These are phyloP conservation scores for Pygoscelis adeliae DNA, from an alignment of 2,113 vertebrate genomes.

Conservation along the genomic window DNA sequence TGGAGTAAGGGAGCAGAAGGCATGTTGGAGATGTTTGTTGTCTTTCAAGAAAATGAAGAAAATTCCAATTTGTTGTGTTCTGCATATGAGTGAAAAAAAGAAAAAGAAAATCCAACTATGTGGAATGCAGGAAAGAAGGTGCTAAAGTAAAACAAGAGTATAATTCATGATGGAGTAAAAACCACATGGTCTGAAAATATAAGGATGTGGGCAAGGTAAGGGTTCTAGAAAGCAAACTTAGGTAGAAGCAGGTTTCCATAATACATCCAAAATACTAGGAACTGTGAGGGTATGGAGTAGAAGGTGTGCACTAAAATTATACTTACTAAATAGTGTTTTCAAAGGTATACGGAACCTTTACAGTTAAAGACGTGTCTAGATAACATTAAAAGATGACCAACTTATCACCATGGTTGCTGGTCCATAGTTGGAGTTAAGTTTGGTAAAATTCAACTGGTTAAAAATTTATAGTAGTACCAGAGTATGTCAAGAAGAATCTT, in stretches of 20 bases:
- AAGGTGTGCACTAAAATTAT: neutral
- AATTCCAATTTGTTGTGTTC: neutral
- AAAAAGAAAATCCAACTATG: neutral
- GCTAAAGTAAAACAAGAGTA: neutral
- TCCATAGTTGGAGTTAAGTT: neutral
- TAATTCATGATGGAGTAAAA: neutral
- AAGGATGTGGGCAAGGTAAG: neutral
- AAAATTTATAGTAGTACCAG: neutral
- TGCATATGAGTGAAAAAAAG: neutral
- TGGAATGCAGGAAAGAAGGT: neutral
- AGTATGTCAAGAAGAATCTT: neutral
- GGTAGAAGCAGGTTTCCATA: neutral
- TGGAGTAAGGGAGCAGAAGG: neutral
- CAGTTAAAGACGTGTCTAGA: neutral
- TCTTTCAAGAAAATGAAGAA: neutral
- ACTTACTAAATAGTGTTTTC: neutral
- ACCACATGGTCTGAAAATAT: neutral
- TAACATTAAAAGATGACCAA: neutral
- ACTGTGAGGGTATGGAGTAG: neutral
- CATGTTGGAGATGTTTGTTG: neutral
- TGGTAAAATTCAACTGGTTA: neutral
- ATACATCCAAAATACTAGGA: neutral
- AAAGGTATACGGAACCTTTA: neutral
- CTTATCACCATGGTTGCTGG: neutral
- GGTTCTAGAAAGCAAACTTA: neutral